Evolutionary conservation across 2,797 vertebrate species (phyloP), one percentile per base, ranked within the genome.

Genomic region (Brachyrhaphis roseni): DNA sequence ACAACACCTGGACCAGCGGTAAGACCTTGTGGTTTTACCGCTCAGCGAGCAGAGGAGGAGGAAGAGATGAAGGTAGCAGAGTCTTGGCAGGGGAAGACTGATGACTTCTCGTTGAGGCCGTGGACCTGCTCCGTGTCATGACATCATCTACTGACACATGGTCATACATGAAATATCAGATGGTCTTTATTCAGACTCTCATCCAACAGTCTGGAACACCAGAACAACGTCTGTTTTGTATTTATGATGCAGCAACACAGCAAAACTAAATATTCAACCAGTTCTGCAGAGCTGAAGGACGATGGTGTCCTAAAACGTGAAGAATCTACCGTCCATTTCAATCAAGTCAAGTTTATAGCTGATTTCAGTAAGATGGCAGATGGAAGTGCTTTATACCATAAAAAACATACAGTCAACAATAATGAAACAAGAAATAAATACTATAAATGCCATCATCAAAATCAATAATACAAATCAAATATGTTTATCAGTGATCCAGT

Each of bases 1-100:
- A 47, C 82, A 93, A 89, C 91, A 94, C 88, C 91, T 94, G 92
- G 87, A 82, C 82, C 82, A 20, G 72, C 2, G 26, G 34, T 34
- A 34, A 55, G 28, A 71, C 49, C 55, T 55, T 70, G 3, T 26
- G 15, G 72, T 59, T 45, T 31, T 34, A 23, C 76, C 2, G 41
- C 47, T 13, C 28, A 78, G 72, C 49, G 39, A 28, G 47, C 8
- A 39, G 45, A 76, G 20, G 26, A 41, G 5, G 26, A n/a, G 62
- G n/a, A 57, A 39, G 51, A 23, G 51, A 80, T 15, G 80, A 62
- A 86, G 79, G 78, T 34, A 59, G 83, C 4, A 28, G 64, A 57
- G 77, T 66, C 76, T 51, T 74, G 68, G 75, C 79, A 79, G 62
- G 51, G 43, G 5, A 23, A 79, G 74, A 77, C 59, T 39, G 71